phyloP scores from a whole-genome alignment of 2,113 vertebrate genomes.

The Ranitomeya imitator region DNA sequence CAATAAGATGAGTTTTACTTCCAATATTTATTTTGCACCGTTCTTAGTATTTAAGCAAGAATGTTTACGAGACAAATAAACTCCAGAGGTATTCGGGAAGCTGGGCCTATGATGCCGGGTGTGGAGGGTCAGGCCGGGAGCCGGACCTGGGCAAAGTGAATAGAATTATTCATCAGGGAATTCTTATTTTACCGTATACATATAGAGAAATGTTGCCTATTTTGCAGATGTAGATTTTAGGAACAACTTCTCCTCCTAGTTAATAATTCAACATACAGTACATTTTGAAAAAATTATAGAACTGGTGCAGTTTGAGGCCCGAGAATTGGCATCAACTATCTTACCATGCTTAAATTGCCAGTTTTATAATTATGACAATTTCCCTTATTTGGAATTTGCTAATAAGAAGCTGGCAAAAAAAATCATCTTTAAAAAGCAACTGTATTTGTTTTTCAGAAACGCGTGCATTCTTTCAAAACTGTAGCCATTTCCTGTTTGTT shows the following conservation, averaged over 20 bases:
- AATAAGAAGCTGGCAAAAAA: neutral
- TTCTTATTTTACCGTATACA: neutral
- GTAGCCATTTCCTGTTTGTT: no score
- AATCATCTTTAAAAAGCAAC: no score
- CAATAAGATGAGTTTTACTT: no score
- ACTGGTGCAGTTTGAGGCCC: neutral
- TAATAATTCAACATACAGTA: neutral
- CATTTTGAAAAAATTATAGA: neutral
- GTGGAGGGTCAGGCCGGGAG: no score
- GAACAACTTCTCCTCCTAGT: neutral
- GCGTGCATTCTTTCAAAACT: no score
- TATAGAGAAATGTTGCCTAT: neutral
- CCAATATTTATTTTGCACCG: no score
- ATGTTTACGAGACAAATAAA: no score
- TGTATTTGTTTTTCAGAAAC: no score
- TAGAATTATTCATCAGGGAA: neutral
- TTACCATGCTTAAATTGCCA: neutral
- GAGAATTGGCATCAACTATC: neutral
- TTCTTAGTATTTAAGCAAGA: no score
- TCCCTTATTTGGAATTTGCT: neutral
- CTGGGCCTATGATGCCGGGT: no score
- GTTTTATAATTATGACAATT: neutral
- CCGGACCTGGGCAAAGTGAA: no score
- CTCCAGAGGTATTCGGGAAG: no score
- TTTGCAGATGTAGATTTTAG: neutral